These are phyloP conservation scores for Daubentonia madagascariensis DNA, from an alignment of 2,113 vertebrate species.

Conservation along the genomic window DNA sequence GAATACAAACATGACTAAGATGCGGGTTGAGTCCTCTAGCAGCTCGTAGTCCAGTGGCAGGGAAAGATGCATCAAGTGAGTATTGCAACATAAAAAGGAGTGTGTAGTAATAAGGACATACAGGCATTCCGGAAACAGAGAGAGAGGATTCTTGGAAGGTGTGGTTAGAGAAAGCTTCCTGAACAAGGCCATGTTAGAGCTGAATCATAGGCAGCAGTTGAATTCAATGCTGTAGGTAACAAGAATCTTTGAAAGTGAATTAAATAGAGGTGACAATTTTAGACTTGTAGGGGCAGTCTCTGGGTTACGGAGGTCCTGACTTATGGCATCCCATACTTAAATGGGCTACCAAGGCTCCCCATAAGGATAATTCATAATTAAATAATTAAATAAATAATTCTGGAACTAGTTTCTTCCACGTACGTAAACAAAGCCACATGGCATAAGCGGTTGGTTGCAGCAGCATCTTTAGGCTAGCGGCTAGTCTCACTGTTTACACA, in stretches of 20 bases:
- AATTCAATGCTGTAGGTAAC: not conserved
- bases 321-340: no score
- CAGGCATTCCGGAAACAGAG: not conserved
- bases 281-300: not conserved
- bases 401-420: no score
- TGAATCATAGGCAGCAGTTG: not conserved
- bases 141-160: not conserved
- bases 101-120: not conserved
- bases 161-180: not conserved
- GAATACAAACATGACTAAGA: not conserved
- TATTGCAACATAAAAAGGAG: not conserved
- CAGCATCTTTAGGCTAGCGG: no score
- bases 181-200: not conserved
- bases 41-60: not conserved
- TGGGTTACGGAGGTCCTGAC: no score
- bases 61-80: not conserved
- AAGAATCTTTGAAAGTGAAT: conserved; percentile 1
- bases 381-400: no score
- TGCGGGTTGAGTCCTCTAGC: not conserved
- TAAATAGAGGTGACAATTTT: not conserved
- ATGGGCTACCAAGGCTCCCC: no score
- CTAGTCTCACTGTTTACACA: no score
- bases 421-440: no score
- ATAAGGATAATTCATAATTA: no score
- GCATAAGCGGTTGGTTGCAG: no score